A percentile compares a stretch with the other conserved stretches of the same genome.
These are phyloP conservation scores for Gephyroberyx darwinii DNA, from an alignment of 2,797 vertebrate genomes.

Conservation along the genomic window DNA sequence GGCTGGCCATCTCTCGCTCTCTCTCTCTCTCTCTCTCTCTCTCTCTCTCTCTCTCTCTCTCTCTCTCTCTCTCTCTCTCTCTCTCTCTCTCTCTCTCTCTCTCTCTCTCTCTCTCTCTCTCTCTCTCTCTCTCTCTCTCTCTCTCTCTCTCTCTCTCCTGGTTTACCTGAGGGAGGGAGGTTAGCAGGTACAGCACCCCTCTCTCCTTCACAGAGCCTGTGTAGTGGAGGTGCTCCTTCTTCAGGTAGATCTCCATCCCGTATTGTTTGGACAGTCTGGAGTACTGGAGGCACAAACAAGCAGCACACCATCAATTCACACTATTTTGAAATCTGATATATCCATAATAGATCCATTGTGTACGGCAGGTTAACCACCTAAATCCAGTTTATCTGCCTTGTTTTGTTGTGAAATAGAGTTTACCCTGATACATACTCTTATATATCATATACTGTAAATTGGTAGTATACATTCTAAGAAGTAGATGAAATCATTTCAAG, in stretches of 20 bases:
- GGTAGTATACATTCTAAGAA: no score
- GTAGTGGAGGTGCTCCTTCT: conserved; percentile 93
- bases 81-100: conserved; percentile 12
- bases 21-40: conserved; percentile 10
- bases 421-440: neutral
- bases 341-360: neutral
- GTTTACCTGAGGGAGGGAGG: conserved; percentile 86
- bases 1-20: no score
- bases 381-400: neutral
- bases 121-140: conserved; percentile 15
- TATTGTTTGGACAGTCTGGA: conserved; percentile 92
- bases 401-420: no score
- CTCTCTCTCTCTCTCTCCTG: conserved; percentile 11
- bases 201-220: conserved; percentile 92
- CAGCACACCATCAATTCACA: neutral
- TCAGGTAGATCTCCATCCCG: conserved; percentile 91
- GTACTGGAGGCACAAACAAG: conserved; percentile 78
- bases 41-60: conserved; percentile 15
- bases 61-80: neutral
- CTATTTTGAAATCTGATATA: neutral
- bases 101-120: conserved; percentile 6
- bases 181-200: conserved; percentile 87
- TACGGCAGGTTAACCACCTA: neutral
- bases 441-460: no score
- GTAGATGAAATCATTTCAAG: neutral